Conservation (phyloP, 2,797 vertebrate species). For the Hylomyscus alleni region DNA sequence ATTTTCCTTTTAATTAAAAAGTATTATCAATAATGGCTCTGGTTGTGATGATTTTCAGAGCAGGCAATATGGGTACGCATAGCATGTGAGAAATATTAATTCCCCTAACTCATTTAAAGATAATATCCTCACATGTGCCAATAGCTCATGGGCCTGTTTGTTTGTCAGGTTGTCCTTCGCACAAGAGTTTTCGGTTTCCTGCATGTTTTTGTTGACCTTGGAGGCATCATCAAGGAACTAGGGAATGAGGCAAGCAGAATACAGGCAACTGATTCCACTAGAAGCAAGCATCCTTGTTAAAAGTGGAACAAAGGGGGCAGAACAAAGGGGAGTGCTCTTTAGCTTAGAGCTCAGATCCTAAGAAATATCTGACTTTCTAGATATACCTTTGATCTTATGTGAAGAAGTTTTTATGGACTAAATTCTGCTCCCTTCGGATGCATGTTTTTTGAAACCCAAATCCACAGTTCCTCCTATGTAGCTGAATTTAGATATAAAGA, state of each 20-base stretch:
- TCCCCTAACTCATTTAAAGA: constrained; percentile 80
- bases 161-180: neutral
- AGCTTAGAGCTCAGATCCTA: constrained; percentile 29
- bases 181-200: neutral
- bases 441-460: neutral
- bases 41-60: constrained; percentile 73
- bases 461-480: neutral
- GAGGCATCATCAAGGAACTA: neutral
- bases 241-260: neutral
- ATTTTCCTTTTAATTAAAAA: constrained; percentile 86
- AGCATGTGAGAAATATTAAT: constrained; percentile 78
- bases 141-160: constrained; percentile 21
- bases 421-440: neutral
- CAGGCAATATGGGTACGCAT: constrained; percentile 66
- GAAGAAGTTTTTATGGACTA: neutral
- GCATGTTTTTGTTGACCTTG: constrained; percentile 51
- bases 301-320: neutral
- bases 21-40: constrained; percentile 77
- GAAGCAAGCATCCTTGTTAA: neutral
- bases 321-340: neutral
- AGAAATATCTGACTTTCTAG: neutral
- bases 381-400: neutral
- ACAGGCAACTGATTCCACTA: neutral
- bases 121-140: constrained; percentile 62
- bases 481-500: neutral